Evolutionary conservation across 2,113 vertebrate genomes (phyloP).

Genomic region (Cynocephalus volans): DNA sequence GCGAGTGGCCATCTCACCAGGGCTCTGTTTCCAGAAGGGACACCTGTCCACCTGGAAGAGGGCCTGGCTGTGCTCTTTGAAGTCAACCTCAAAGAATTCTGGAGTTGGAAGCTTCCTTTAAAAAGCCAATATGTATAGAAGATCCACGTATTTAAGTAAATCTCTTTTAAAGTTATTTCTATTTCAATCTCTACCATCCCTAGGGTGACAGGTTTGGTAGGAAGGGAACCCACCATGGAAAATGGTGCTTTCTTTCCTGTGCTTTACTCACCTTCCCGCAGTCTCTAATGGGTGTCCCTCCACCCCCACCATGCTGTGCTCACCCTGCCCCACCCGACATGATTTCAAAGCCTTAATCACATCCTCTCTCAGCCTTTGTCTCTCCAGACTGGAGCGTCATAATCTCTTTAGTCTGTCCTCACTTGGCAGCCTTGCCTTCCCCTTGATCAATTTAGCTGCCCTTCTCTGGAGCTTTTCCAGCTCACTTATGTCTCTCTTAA

Average conservation of each 20-base stretch:
- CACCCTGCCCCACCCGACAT: background rate
- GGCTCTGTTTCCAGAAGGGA: background rate
- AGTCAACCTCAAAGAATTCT: constrained; percentile 67
- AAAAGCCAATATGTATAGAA: background rate
- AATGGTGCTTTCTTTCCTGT: background rate
- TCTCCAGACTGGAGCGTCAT: background rate
- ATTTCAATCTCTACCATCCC: background rate
- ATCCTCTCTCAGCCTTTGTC: background rate
- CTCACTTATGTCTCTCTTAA: background rate
- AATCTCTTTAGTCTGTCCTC: background rate
- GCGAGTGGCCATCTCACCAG: background rate
- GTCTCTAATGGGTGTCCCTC: background rate
- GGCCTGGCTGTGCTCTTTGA: constrained; percentile 69
- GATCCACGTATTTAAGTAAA: background rate
- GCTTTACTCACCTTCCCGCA: background rate
- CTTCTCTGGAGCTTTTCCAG: constrained; percentile 27
- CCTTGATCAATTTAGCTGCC: background rate
- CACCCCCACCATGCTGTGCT: background rate
- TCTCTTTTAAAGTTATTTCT: constrained; percentile 26
- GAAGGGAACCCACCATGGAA: background rate
- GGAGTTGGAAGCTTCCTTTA: background rate
- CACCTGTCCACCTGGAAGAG: constrained; percentile 56
- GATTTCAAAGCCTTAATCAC: background rate
- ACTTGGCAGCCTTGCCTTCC: background rate
- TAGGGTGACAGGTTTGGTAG: background rate